Conservation (phyloP, 2,797 vertebrate species). For the Cyprinella venusta region DNA sequence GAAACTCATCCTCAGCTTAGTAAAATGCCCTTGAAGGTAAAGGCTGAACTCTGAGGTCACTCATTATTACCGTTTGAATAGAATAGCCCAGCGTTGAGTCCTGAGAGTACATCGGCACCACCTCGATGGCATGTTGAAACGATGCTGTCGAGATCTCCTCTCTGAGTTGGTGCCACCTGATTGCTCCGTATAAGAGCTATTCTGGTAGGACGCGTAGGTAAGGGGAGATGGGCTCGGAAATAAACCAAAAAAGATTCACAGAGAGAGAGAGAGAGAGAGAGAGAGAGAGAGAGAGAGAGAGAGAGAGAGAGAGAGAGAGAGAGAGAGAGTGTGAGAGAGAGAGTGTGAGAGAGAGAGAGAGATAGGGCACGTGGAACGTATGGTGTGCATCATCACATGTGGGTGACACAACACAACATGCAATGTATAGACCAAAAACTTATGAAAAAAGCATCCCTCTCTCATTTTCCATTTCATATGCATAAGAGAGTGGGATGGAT, state of each 20-base stretch:
- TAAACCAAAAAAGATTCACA: constrained; percentile 40
- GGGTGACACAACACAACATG: constrained; percentile 19
- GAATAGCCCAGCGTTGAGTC: neutral
- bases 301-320: constrained; percentile 17
- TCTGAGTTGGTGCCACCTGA: constrained; percentile 70
- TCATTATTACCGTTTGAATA: constrained; percentile 13
- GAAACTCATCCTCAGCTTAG: constrained; percentile 72
- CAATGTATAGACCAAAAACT: neutral
- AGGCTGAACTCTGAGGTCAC: constrained; percentile 41
- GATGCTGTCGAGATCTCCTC: constrained; percentile 53
- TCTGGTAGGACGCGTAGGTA: constrained; percentile 64
- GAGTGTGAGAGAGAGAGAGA: neutral
- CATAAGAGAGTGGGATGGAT: neutral
- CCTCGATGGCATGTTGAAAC: constrained; percentile 41
- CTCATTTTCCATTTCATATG: neutral
- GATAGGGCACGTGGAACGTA: constrained; percentile 13
- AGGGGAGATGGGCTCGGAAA: constrained; percentile 42
- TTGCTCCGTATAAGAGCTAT: constrained; percentile 56
- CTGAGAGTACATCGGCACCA: constrained; percentile 8
- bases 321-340: constrained; percentile 32
- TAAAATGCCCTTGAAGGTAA: constrained; percentile 38
- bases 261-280: constrained; percentile 21
- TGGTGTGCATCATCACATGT: constrained; percentile 47
- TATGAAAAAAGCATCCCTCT: neutral
- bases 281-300: constrained; percentile 14